Evolutionary conservation across 30 jellyfish, hydroid and myxozoan genomes (phyloP).

Genomic region (Chironex yamaguchii): DNA sequence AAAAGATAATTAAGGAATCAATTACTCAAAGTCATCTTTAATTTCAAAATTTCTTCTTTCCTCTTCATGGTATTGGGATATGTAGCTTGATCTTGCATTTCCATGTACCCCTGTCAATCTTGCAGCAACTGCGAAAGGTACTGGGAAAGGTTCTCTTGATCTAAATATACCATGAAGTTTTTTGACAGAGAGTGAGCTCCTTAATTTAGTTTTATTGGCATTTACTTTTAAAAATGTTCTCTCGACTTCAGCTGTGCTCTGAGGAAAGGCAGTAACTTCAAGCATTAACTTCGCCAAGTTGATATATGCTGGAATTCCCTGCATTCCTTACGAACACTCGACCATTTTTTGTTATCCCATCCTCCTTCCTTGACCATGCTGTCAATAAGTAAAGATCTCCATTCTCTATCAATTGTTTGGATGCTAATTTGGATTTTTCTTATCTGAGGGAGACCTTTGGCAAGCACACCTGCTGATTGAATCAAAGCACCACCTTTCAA

Average conservation of each 20-base stretch:
- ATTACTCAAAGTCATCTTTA: conserved; percentile 22
- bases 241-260: background rate
- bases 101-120: conserved; percentile 42
- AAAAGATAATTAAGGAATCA: no score
- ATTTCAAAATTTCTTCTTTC: conserved; percentile 12
- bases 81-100: conserved; percentile 42
- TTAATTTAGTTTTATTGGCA: background rate
- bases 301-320: background rate
- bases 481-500: background rate
- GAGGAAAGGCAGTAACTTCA: background rate
- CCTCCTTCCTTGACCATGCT: background rate
- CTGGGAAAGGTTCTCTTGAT: conserved; percentile 23
- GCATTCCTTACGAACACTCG: background rate
- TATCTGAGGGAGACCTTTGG: background rate
- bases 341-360: background rate
- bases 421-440: background rate
- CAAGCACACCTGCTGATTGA: background rate
- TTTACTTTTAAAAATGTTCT: background rate
- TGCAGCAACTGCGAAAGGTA: conserved; percentile 40
- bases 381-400: background rate
- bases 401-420: background rate
- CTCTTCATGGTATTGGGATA: conserved; percentile 13
- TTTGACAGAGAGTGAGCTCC: background rate
- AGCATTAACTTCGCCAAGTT: background rate
- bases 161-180: no score